A percentile compares a stretch with the other conserved stretches of the same genome.
These are phyloP conservation scores for Octodonta nipae DNA, from an alignment of 2,888 invertebrate genomes.

Conservation along the genomic window DNA sequence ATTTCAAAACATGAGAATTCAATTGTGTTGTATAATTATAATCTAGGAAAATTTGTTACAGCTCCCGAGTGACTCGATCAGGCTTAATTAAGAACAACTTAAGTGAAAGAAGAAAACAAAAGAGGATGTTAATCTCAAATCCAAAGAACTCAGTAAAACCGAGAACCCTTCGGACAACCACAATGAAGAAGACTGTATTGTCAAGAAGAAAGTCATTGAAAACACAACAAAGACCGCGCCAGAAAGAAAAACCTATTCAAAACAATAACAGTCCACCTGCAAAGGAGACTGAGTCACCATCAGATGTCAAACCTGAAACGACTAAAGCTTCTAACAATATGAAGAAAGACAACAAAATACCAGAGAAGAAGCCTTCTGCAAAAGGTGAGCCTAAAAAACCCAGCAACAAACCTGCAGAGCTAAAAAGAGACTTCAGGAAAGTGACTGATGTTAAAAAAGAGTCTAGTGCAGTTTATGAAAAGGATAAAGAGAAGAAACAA, in stretches of 20 bases:
- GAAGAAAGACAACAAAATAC: background rate
- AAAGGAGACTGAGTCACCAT: conserved; percentile 9
- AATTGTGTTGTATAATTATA: background rate
- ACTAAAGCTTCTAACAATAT: conserved; percentile 2
- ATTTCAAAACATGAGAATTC: no score
- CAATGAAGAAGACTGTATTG: conserved; percentile 20
- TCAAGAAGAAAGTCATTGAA: conserved; percentile 16
- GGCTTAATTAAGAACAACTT: conserved; percentile 14
- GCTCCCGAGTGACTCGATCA: conserved; percentile 24
- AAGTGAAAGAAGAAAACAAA: conserved; percentile 21
- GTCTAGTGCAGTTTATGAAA: conserved; percentile 11
- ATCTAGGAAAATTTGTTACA: conserved; percentile 4
- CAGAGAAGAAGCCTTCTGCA: background rate
- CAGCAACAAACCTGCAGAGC: conserved; percentile 4
- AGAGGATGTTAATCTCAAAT: conserved; percentile 20
- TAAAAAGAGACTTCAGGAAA: conserved; percentile 16
- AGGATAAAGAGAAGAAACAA: conserved; percentile 13
- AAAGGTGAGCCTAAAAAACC: conserved; percentile 4
- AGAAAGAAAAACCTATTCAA: conserved; percentile 11
- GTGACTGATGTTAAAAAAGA: conserved; percentile 16
- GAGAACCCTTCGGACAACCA: conserved; percentile 21
- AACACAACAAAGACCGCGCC: conserved; percentile 12
- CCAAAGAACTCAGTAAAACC: conserved; percentile 20
- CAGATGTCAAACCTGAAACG: conserved; percentile 10
- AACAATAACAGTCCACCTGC: conserved; percentile 4